Evolutionary conservation across 2,797 vertebrate species (phyloP), one percentile per base, ranked within the genome.

Genomic region (Aulostomus chinensis): DNA sequence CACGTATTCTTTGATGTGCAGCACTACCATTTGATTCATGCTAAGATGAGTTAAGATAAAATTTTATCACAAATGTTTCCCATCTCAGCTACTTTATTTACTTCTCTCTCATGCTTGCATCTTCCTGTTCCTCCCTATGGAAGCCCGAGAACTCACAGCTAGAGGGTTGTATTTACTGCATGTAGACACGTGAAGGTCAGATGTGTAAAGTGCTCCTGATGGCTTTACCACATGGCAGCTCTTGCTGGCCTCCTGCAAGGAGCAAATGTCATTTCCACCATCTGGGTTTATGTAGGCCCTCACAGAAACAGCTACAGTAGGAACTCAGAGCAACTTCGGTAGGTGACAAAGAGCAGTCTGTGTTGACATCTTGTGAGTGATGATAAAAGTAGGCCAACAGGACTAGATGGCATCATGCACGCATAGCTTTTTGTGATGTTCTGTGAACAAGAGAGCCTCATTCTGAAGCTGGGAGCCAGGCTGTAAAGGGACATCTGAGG

Each of bases 131-230:
- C 61, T 66, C 60, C 70, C 53, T 54, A 46, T 39, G 36, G 68
- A 57, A 29, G 7, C 31, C 17, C 30, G 15, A 30, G 14, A 20
- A 33, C 12, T 18, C 2, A 17, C n/a, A 71, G 53, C 74, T 31
- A 25, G 58, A 56, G 45, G 68, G 57, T 57, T 78, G 78, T 90
- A 91, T 91, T 90, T 92, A 92, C 85, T 84, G 88, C 85, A 74
- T 75, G 85, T 71, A 68, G 90, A 92, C 88, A 89, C 62, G 48
- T 87, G 85, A 92, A 91, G 90, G 90, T 91, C 88, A 86, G 65
- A 69, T 54, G 46, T 66, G 84, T 84, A 88, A 89, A 90, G 64
- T 41, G 59, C 84, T 70, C 58, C 76, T 90, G 83, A 91, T 91
- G 80, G 73, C 84, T 91, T 91, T 88, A 84, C 86, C 89, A 91